A percentile compares a stretch with the other conserved stretches of the same genome.
These are phyloP conservation scores for Drosophila lowei DNA, from an alignment of 1,140 invertebrate species.

Conservation along the genomic window DNA sequence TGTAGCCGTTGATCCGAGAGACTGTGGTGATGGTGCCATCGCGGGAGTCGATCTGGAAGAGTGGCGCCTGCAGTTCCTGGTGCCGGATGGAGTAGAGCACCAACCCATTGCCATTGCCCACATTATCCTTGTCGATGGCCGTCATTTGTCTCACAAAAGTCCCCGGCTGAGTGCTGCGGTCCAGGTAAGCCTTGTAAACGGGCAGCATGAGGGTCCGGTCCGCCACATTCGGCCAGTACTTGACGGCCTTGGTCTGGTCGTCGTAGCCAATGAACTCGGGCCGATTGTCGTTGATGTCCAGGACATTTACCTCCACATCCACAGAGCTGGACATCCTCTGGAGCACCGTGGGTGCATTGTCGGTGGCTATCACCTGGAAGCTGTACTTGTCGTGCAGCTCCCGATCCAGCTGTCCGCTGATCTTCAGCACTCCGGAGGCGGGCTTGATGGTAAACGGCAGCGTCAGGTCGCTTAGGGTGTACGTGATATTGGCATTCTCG, in stretches of 20 bases:
- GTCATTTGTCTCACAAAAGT: constrained; percentile 88
- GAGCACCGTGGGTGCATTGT: constrained; percentile 86
- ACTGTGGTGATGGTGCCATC: constrained; percentile 91
- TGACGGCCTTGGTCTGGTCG: constrained; percentile 83
- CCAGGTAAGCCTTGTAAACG: constrained; percentile 88
- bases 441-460: constrained; percentile 90
- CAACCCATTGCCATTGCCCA: constrained; percentile 92
- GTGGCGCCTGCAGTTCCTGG: constrained; percentile 85
- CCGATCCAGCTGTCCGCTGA: constrained; percentile 90
- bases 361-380: constrained; percentile 89
- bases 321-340: constrained; percentile 87
- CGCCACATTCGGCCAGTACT: constrained; percentile 62
- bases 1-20: constrained; percentile 87
- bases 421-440: constrained; percentile 89
- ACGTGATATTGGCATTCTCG: constrained; percentile 90
- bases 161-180: constrained; percentile 88
- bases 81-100: constrained; percentile 88
- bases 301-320: constrained; percentile 90
- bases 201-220: constrained; percentile 83
- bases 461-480: constrained; percentile 87
- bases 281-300: constrained; percentile 91
- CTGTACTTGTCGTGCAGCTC: constrained; percentile 89
- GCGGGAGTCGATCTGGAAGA: constrained; percentile 91
- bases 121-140: constrained; percentile 93
- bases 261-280: constrained; percentile 90